Conservation (phyloP, 1,140 invertebrate species). For the Nephotettix cincticeps region DNA sequence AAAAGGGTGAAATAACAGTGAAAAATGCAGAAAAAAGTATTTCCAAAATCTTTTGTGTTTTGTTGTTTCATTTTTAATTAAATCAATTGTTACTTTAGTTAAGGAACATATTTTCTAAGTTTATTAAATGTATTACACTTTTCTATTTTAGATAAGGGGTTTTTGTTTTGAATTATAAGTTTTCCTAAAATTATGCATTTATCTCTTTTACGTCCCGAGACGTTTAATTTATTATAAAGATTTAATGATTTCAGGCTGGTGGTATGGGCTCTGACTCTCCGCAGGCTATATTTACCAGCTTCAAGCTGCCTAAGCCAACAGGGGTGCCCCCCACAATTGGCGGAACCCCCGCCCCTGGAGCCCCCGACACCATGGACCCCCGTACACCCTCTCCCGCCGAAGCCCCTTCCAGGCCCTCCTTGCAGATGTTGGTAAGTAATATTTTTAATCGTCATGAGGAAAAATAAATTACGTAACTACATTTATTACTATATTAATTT, state of each 20-base stretch:
- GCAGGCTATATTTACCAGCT: slow-evolving; percentile 90
- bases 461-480: background rate
- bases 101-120: too few species aligned
- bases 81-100: too few species aligned
- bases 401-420: slow-evolving; percentile 16
- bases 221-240: too few species aligned
- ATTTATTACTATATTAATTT: background rate
- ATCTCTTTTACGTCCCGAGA: too few species aligned
- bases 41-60: too few species aligned
- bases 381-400: slow-evolving; percentile 31
- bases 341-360: slow-evolving; percentile 48
- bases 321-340: slow-evolving; percentile 47
- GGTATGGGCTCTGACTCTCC: slow-evolving; percentile 62
- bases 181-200: too few species aligned
- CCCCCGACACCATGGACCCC: slow-evolving; percentile 41
- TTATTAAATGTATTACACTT: too few species aligned
- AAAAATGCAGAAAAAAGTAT: too few species aligned
- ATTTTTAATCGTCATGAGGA: background rate
- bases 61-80: too few species aligned
- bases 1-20: too few species aligned
- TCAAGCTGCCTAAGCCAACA: slow-evolving; percentile 67
- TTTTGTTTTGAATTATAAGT: too few species aligned
- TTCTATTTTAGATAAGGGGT: too few species aligned
- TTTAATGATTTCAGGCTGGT: slow-evolving; percentile 39
- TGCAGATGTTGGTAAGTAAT: slow-evolving; percentile 30